Evolutionary conservation across 1,140 invertebrate genomes (phyloP).

Genomic region (Drosophila bocki): DNA sequence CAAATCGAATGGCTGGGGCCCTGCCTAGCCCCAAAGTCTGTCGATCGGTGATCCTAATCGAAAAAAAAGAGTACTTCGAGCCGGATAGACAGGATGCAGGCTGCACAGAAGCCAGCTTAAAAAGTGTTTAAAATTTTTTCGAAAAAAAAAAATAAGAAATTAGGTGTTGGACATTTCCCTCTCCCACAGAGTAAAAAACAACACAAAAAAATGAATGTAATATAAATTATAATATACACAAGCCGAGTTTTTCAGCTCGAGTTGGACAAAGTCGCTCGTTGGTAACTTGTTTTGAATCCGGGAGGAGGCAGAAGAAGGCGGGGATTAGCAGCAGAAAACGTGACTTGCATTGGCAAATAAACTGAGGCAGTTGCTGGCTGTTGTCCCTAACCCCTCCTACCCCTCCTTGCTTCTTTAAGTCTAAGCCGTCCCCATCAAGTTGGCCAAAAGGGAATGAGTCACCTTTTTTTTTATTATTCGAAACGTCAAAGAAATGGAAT

Average conservation of each 20-base stretch:
- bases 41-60: conserved; percentile 73
- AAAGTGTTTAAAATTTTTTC: not conserved
- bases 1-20: conserved; percentile 42
- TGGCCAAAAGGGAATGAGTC: conserved; percentile 32
- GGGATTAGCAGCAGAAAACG: conserved; percentile 62
- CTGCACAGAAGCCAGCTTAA: not conserved
- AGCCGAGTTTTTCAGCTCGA: conserved; percentile 18
- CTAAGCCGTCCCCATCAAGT: conserved; percentile 6
- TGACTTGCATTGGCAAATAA: conserved; percentile 82
- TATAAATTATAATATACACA: conserved; percentile 73
- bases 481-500: conserved; percentile 16
- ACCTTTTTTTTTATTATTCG: conserved; percentile 1
- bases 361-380: conserved; percentile 64
- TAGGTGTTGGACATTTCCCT: conserved; percentile 56
- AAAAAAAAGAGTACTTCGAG: conserved; percentile 12
- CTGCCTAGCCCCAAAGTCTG: conserved; percentile 53
- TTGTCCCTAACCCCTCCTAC: conserved; percentile 7
- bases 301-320: not conserved
- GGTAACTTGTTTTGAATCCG: conserved; percentile 61
- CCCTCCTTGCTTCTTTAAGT: not conserved
- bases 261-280: conserved; percentile 24
- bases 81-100: not conserved
- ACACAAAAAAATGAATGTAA: conserved; percentile 66
- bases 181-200: not conserved
- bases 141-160: conserved; percentile 31